Conservation (phyloP, 2,113 vertebrate species). For the Toxotes jaculatrix region DNA sequence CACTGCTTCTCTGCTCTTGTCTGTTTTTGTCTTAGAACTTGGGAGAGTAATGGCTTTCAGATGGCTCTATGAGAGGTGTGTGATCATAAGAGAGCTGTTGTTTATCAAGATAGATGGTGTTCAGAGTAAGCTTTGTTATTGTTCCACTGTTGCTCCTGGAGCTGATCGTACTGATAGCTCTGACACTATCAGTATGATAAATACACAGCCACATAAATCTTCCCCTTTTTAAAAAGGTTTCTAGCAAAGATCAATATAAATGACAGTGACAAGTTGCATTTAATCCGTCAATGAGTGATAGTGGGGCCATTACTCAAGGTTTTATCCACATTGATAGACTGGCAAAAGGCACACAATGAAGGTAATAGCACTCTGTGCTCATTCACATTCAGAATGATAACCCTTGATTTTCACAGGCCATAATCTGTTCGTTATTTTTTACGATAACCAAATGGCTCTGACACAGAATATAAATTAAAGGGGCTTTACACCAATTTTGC, state of each 20-base stretch:
- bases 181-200: constrained; percentile 29
- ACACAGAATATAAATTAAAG: constrained; percentile 15
- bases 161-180: constrained; percentile 35
- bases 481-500: background rate
- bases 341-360: background rate
- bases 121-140: constrained; percentile 18
- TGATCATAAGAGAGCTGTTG: constrained; percentile 18
- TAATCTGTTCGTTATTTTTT: constrained; percentile 9
- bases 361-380: background rate
- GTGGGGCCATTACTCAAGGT: background rate
- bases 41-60: constrained; percentile 72
- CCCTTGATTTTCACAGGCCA: background rate
- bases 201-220: constrained; percentile 23
- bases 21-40: constrained; percentile 38
- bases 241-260: constrained; percentile 7
- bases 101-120: constrained; percentile 49
- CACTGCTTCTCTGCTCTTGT: constrained; percentile 14
- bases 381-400: constrained; percentile 10
- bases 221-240: background rate
- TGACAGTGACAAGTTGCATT: constrained; percentile 21
- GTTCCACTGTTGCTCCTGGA: constrained; percentile 48
- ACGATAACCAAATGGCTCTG: background rate
- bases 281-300: constrained; percentile 2
- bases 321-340: background rate
- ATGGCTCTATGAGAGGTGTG: constrained; percentile 54